phyloP scores from a whole-genome alignment of 2,888 invertebrate genomes.

The Hirtodrosophila alboralis region DNA sequence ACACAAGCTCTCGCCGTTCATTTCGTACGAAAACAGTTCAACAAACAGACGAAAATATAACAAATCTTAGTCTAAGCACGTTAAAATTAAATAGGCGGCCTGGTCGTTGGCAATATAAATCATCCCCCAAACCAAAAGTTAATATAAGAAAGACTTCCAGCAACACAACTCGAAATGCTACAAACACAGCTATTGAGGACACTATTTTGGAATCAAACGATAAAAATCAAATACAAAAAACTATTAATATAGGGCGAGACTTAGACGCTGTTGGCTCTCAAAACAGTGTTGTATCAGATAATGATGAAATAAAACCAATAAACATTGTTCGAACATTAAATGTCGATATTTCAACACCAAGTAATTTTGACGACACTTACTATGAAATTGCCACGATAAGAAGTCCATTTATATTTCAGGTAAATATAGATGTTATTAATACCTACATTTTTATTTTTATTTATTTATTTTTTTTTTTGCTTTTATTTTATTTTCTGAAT shows the following conservation, averaged over 20 bases:
- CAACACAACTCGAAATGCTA: slow-evolving; percentile 82
- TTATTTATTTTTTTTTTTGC: no score
- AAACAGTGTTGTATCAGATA: slow-evolving; percentile 86
- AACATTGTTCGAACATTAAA: slow-evolving; percentile 92
- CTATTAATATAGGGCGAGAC: slow-evolving; percentile 84
- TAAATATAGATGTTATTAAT: no score
- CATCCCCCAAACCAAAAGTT: slow-evolving; percentile 93
- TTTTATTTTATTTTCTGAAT: no score
- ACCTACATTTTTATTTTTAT: no score
- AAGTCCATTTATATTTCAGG: slow-evolving; percentile 95
- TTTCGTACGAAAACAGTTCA: slow-evolving; percentile 89
- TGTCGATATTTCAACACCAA: slow-evolving; percentile 94
- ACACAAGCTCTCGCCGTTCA: slow-evolving; percentile 85
- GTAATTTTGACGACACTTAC: slow-evolving; percentile 93
- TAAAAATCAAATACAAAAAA: slow-evolving; percentile 79
- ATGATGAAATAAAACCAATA: slow-evolving; percentile 76
- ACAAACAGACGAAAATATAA: slow-evolving; percentile 85
- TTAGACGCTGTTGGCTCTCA: slow-evolving; percentile 90
- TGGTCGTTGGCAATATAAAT: slow-evolving; percentile 96
- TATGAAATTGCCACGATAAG: slow-evolving; percentile 96
- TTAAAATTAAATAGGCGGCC: slow-evolving; percentile 92
- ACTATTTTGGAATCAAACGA: slow-evolving; percentile 82
- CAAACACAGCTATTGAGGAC: slow-evolving; percentile 79
- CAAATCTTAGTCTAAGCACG: slow-evolving; percentile 89
- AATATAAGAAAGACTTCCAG: slow-evolving; percentile 89